Evolutionary conservation across 2,113 vertebrate species (phyloP).

Genomic region (Megaceryle torquata): DNA sequence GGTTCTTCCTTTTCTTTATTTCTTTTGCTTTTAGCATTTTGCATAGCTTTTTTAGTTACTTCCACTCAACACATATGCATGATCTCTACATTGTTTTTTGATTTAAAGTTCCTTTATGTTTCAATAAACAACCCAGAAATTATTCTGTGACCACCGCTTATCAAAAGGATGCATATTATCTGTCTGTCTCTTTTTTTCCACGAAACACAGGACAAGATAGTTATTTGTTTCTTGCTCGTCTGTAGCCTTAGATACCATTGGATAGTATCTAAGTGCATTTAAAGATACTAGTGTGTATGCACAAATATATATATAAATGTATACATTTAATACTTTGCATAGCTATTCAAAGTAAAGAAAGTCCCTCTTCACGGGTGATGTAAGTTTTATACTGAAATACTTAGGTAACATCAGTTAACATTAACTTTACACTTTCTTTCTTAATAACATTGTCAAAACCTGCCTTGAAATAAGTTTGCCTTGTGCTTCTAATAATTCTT

Average conservation of each 20-base stretch:
- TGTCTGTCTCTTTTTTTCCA: slow-evolving; percentile 56
- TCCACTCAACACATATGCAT: slow-evolving; percentile 61
- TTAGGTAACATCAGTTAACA: not conserved
- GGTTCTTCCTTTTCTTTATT: slow-evolving; percentile 89
- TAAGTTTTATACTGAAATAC: not conserved
- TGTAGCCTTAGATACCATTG: slow-evolving; percentile 34
- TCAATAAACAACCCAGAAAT: slow-evolving; percentile 32
- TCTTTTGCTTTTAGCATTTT: slow-evolving; percentile 82
- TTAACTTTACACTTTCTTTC: slow-evolving; percentile 2
- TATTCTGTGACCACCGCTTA: slow-evolving; percentile 23
- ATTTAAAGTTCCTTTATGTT: slow-evolving; percentile 55
- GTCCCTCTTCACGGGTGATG: slow-evolving; percentile 12
- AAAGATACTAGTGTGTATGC: not conserved
- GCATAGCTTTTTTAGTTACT: slow-evolving; percentile 66
- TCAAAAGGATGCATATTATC: slow-evolving; percentile 1
- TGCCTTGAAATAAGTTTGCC: not conserved
- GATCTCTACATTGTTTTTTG: slow-evolving; percentile 60
- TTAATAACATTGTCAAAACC: not conserved
- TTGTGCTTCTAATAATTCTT: not conserved
- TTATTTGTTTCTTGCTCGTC: slow-evolving; percentile 22
- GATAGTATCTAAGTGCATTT: slow-evolving; percentile 46
- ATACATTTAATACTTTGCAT: not conserved
- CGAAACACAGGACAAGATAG: not conserved
- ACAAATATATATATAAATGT: not conserved
- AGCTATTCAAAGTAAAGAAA: not conserved